A percentile compares a stretch with the other conserved stretches of the same genome.
These are phyloP conservation scores for Agelastica alni DNA, from an alignment of 2,888 invertebrate species.

Conservation along the genomic window DNA sequence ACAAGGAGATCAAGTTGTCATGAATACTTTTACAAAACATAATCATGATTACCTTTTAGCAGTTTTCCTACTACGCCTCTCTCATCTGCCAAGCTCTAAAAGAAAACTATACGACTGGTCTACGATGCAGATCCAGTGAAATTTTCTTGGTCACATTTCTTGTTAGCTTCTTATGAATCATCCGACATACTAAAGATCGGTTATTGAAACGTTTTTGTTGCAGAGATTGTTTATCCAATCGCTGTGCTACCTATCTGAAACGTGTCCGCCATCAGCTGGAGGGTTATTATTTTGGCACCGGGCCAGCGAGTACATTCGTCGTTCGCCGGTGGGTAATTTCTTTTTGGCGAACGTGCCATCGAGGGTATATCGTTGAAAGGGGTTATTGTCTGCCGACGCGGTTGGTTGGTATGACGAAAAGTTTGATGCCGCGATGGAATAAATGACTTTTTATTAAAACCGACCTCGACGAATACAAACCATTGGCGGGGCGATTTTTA, in stretches of 20 bases:
- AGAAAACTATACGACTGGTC: too few species aligned
- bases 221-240: constrained; percentile 43
- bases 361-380: constrained; percentile 6
- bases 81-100: too few species aligned
- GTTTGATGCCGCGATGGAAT: background rate
- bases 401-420: background rate
- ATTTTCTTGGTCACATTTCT: too few species aligned
- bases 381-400: background rate
- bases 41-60: too few species aligned
- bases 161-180: too few species aligned
- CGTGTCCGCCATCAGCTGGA: constrained; percentile 26
- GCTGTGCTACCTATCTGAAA: constrained; percentile 32
- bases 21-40: too few species aligned
- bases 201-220: constrained; percentile 29
- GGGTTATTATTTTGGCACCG: constrained; percentile 40
- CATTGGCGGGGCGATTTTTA: too few species aligned
- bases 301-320: constrained; percentile 30
- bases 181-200: background rate
- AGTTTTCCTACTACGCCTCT: too few species aligned
- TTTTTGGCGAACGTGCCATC: constrained; percentile 17
- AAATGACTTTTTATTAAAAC: too few species aligned
- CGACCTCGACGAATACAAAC: too few species aligned
- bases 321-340: constrained; percentile 13
- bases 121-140: too few species aligned
- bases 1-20: too few species aligned